Evolutionary conservation across 2,888 invertebrate species (phyloP).

Genomic region (Drosophila barbarae): DNA sequence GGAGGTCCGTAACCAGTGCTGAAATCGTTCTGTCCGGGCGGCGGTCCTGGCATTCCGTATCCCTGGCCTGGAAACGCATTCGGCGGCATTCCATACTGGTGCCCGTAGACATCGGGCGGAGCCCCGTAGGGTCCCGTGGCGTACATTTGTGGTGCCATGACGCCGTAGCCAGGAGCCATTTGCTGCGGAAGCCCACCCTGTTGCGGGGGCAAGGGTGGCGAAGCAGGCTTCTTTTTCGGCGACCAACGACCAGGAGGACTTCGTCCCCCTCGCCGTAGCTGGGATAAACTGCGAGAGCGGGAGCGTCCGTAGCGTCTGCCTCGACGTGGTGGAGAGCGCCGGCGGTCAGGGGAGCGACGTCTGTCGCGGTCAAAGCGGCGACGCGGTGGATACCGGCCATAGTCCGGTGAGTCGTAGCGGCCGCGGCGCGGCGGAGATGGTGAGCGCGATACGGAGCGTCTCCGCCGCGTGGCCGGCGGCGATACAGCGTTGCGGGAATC

Average conservation of each 20-base stretch:
- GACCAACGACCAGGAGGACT: constrained; percentile 72
- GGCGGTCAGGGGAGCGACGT: constrained; percentile 73
- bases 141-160: constrained; percentile 73
- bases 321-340: constrained; percentile 65
- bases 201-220: constrained; percentile 64
- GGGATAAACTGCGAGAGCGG: constrained; percentile 71
- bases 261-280: constrained; percentile 63
- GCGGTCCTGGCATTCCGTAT: constrained; percentile 66
- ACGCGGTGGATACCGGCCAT: constrained; percentile 67
- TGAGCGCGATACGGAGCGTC: constrained; percentile 75
- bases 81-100: constrained; percentile 72
- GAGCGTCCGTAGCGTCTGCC: constrained; percentile 63
- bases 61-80: constrained; percentile 61
- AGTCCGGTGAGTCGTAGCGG: constrained; percentile 74
- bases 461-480: constrained; percentile 67
- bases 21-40: constrained; percentile 63
- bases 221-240: constrained; percentile 73
- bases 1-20: constrained; percentile 73
- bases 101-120: constrained; percentile 57
- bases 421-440: constrained; percentile 72
- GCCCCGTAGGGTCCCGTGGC: constrained; percentile 64
- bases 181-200: constrained; percentile 48
- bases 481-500: constrained; percentile 66
- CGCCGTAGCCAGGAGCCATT: constrained; percentile 59
- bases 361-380: constrained; percentile 63